Base-by-base conservation (phyloP, 2,888 invertebrate species). In the Lamellibrachia satsuma region DNA sequence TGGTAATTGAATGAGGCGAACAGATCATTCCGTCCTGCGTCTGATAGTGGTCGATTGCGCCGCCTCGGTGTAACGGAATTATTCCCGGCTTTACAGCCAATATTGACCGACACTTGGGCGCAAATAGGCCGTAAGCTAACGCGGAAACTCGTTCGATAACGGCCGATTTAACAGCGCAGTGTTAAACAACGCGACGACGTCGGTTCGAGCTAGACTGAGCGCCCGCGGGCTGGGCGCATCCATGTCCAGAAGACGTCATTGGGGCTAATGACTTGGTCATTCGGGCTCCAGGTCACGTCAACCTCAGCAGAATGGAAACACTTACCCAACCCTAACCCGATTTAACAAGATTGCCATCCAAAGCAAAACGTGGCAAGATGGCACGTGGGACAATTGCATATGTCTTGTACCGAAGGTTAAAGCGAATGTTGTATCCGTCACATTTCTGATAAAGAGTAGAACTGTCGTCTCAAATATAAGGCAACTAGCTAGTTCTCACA, bases 121-220 rank as follows among this genome's bases (percentile, higher is more conserved):
- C 75, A 75, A 75, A 75, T 75, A 75, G 75, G 75, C 75, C 75
- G 75, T 75, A 22, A 75, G 75, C 75, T 75, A 75, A 75, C 75
- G 75, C 75, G 75, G 75, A 75, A 75, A 75, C 75, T 22, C 75
- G 22, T n/a, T 75, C 75, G 75, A 75, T 75, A 75, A 75, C 75
- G 75, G 75, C 75, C 75, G 75, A 75, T 75, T 75, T 75, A 22
- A 75, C 15, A 75, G 75, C 15, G 75, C 75, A 22, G 75, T 22
- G 75, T 75, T 75, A 75, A 75, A 75, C 75, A 75, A 75, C 75
- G 75, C 75, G 11, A 75, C 22, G 75, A 75, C 22, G n/a, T 15
- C 75, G 75, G 6, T 22, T 75, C 75, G 2, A 6, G 75, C 75
- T 15, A 75, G 75, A 22, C 75, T 75, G 75, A 75, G 11, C 11